A percentile compares a stretch with the other conserved stretches of the same genome.
These are phyloP conservation scores for Taphrorychus bicolor DNA, from an alignment of 2,888 invertebrate species.

Conservation along the genomic window DNA sequence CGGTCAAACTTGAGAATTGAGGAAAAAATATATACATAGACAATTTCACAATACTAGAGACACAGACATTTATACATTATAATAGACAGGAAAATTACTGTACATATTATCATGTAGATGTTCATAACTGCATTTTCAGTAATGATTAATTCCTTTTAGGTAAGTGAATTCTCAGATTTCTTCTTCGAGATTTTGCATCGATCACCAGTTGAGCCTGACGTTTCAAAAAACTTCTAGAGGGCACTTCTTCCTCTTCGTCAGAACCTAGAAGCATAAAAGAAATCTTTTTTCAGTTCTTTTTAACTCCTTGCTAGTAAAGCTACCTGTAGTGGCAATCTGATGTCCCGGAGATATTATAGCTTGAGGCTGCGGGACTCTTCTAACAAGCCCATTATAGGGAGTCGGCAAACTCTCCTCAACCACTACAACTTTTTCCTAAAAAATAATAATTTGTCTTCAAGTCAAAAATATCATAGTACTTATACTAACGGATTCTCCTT, in stretches of 20 bases:
- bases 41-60: no score
- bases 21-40: no score
- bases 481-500: neutral
- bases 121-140: neutral
- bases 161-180: constrained; percentile 66
- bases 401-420: constrained; percentile 54
- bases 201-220: constrained; percentile 83
- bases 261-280: constrained; percentile 63
- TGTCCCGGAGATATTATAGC: constrained; percentile 52
- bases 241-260: constrained; percentile 85
- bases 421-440: constrained; percentile 41
- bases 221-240: constrained; percentile 79
- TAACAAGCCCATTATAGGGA: constrained; percentile 56
- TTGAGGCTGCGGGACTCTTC: constrained; percentile 55
- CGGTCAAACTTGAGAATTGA: no score
- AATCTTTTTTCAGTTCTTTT: neutral
- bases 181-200: constrained; percentile 81
- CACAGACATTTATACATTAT: no score
- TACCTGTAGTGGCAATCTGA: constrained; percentile 43
- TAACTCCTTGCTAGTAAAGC: neutral
- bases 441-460: neutral
- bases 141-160: constrained; percentile 42
- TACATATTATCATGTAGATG: neutral
- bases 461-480: neutral
- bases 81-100: no score